Conservation (phyloP, 2,113 vertebrate species). For the Octodon degus region DNA sequence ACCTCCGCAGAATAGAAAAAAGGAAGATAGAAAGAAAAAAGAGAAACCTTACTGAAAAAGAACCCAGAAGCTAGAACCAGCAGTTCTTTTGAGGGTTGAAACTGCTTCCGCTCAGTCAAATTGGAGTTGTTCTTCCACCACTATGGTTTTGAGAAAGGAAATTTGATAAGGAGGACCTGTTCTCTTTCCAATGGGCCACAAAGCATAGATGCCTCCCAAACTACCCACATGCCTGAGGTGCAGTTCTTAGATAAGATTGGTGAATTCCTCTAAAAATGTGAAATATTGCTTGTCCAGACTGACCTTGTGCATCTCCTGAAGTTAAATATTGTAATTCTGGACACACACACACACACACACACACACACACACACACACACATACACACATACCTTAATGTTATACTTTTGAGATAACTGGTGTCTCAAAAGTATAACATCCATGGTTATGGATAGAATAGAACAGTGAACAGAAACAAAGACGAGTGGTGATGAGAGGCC, state of each 20-base stretch:
- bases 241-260: background rate
- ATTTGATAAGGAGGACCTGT: slow-evolving; percentile 33
- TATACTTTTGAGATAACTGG: background rate
- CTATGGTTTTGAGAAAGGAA: slow-evolving; percentile 48
- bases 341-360: background rate
- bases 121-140: slow-evolving; percentile 54
- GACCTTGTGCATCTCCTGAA: background rate
- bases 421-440: background rate
- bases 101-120: slow-evolving; percentile 62
- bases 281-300: background rate
- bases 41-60: slow-evolving; percentile 4
- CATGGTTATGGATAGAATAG: background rate
- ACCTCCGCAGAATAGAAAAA: slow-evolving; percentile 45
- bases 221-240: background rate
- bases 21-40: slow-evolving; percentile 55
- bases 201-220: background rate
- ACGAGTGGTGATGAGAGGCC: background rate
- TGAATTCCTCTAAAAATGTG: background rate
- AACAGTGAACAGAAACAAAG: background rate
- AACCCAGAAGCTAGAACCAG: slow-evolving; percentile 60
- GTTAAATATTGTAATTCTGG: background rate
- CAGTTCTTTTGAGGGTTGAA: slow-evolving; percentile 49
- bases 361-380: background rate
- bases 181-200: slow-evolving; percentile 6
- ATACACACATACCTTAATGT: background rate